Evolutionary conservation across 2,797 vertebrate species (phyloP).

Genomic region (Xenops minutus): DNA sequence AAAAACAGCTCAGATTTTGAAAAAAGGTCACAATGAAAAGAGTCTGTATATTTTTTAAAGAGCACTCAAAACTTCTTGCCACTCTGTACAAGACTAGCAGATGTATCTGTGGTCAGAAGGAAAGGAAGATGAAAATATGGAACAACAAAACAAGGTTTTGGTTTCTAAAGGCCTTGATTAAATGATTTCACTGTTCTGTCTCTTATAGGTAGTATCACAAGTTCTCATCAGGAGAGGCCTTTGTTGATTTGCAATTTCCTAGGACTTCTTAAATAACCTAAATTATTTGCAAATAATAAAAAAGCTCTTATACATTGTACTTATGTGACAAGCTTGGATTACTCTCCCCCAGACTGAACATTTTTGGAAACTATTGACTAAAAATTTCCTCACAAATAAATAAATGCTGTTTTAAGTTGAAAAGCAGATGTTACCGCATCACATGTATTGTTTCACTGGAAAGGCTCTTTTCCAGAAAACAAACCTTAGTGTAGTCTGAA

Average conservation of each 20-base stretch:
- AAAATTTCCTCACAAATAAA: neutral
- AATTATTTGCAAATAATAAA: neutral
- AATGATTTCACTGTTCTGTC: neutral
- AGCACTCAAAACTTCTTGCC: neutral
- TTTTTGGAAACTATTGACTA: neutral
- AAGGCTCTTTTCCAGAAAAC: neutral
- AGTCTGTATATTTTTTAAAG: neutral
- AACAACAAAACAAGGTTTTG: neutral
- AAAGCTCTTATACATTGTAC: neutral
- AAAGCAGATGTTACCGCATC: neutral
- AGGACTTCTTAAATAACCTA: neutral
- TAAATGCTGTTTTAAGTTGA: neutral
- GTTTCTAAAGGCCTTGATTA: neutral
- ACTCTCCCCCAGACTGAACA: neutral
- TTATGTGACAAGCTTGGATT: neutral
- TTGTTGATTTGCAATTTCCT: neutral
- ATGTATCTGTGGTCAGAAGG: neutral
- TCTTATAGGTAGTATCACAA: neutral
- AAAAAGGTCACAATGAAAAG: neutral
- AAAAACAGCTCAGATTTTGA: neutral
- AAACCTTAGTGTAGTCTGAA: constrained; percentile 95
- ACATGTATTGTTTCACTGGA: neutral
- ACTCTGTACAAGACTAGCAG: neutral
- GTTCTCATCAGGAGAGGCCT: neutral
- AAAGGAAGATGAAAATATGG: neutral